Percentiles rank a stretch among this genome's conserved stretches.
Conservation (phyloP, 2,113 vertebrate genomes). For the Ammodytes marinus region DNA sequence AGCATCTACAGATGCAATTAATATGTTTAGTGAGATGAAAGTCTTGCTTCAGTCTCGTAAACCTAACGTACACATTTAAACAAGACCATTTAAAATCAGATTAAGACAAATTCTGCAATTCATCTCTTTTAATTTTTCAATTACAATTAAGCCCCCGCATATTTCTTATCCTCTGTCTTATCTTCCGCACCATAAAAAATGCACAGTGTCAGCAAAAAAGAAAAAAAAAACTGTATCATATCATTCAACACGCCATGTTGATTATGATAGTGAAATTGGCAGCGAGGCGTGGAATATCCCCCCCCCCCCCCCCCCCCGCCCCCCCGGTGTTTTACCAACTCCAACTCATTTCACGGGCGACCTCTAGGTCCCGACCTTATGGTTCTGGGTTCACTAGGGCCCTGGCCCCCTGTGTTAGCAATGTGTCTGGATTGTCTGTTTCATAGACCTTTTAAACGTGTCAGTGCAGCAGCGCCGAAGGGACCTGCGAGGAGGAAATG, state of each 20-base stretch:
- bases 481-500: conserved; percentile 67
- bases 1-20: conserved; percentile 28
- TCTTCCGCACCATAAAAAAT: conserved; percentile 48
- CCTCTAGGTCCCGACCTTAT: conserved; percentile 59
- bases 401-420: conserved; percentile 31
- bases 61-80: conserved; percentile 36
- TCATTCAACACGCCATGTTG: conserved; percentile 60
- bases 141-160: conserved; percentile 40
- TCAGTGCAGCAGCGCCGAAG: conserved; percentile 51
- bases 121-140: conserved; percentile 1
- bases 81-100: conserved; percentile 43
- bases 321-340: conserved; percentile 51
- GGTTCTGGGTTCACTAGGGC: conserved; percentile 44
- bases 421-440: conserved; percentile 68
- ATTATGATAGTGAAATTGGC: conserved; percentile 71
- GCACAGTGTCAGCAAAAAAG: conserved; percentile 68
- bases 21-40: neutral
- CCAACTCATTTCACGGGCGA: conserved; percentile 67
- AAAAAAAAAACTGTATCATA: conserved; percentile 64
- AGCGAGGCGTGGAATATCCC: conserved; percentile 54
- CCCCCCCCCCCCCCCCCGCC: too few relatives aligned
- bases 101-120: conserved; percentile 37
- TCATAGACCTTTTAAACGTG: conserved; percentile 57
- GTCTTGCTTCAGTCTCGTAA: conserved; percentile 9
- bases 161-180: conserved; percentile 60